These are phyloP conservation scores for Oryzias sinensis DNA, from an alignment of 2,797 vertebrate genomes.

Conservation along the genomic window DNA sequence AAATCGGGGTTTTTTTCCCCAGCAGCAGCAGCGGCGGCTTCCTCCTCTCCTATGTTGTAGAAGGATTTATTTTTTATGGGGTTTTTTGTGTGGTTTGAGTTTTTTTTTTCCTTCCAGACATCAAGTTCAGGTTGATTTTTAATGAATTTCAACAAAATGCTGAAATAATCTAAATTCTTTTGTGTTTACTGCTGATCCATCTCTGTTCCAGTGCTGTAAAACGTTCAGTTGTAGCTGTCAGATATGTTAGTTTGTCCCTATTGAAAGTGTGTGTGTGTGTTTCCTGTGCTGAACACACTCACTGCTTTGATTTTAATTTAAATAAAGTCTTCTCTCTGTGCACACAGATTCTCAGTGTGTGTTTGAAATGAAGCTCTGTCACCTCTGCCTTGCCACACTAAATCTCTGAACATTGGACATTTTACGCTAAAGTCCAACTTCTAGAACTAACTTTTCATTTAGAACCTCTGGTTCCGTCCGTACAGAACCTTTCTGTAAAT, in stretches of 20 bases:
- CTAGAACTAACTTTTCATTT: too few species aligned
- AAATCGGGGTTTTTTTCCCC: too few species aligned
- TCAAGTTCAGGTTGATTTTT: slow-evolving; percentile 33
- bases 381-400: too few species aligned
- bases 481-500: too few species aligned
- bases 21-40: slow-evolving; percentile 11
- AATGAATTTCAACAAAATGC: slow-evolving; percentile 42
- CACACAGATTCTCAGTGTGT: not conserved
- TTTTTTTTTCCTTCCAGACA: not conserved
- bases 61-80: slow-evolving; percentile 50
- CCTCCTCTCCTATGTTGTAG: not conserved
- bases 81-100: slow-evolving; percentile 20
- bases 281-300: slow-evolving; percentile 32
- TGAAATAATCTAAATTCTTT: slow-evolving; percentile 48
- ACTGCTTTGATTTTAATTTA: slow-evolving; percentile 71
- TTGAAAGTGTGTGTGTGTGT: slow-evolving; percentile 11
- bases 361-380: not conserved
- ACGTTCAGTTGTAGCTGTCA: slow-evolving; percentile 43
- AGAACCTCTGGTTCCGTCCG: too few species aligned
- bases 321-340: slow-evolving; percentile 67
- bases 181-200: slow-evolving; percentile 23
- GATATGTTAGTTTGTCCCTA: slow-evolving; percentile 29
- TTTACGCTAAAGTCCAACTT: too few species aligned
- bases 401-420: too few species aligned
- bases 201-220: not conserved